These are phyloP conservation scores for Coelinius sp. DNA, from an alignment of 2,888 invertebrate genomes.

Conservation along the genomic window DNA sequence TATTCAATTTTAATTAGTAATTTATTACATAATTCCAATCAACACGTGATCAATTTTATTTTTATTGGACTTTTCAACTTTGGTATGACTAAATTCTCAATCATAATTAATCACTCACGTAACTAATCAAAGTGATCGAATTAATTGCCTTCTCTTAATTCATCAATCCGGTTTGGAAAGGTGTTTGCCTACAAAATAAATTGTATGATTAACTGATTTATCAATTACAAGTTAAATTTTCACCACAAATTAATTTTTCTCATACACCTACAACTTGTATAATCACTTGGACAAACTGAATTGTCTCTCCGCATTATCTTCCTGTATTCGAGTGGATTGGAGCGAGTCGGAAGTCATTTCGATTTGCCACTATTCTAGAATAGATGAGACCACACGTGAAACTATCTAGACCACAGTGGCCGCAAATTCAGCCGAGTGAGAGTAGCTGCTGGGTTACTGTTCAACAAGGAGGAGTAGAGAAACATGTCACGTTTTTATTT, in stretches of 20 bases:
- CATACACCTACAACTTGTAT: not conserved
- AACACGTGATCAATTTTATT: not conserved
- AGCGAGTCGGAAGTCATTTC: constrained; percentile 21
- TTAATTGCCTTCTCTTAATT: not conserved
- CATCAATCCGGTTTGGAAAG: not conserved
- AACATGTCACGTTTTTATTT: not conserved
- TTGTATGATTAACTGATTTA: not conserved
- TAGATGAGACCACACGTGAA: constrained; percentile 7
- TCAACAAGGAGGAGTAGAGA: not conserved
- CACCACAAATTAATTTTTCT: not conserved
- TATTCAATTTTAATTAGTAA: not conserved
- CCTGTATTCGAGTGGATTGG: not conserved
- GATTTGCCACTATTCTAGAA: constrained; percentile 16
- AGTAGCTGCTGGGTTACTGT: not conserved
- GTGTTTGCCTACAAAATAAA: not conserved
- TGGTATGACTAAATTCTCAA: too few species aligned
- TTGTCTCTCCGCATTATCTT: not conserved
- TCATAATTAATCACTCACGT: too few species aligned
- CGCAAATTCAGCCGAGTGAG: not conserved
- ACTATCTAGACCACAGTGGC: constrained; percentile 1
- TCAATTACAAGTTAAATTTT: not conserved
- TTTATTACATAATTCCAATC: not conserved
- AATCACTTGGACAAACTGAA: not conserved
- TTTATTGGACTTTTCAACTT: too few species aligned
- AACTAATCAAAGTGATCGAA: not conserved